Evolutionary conservation across 2,797 vertebrate genomes (phyloP).

Genomic region (Cheirogaleus major): DNA sequence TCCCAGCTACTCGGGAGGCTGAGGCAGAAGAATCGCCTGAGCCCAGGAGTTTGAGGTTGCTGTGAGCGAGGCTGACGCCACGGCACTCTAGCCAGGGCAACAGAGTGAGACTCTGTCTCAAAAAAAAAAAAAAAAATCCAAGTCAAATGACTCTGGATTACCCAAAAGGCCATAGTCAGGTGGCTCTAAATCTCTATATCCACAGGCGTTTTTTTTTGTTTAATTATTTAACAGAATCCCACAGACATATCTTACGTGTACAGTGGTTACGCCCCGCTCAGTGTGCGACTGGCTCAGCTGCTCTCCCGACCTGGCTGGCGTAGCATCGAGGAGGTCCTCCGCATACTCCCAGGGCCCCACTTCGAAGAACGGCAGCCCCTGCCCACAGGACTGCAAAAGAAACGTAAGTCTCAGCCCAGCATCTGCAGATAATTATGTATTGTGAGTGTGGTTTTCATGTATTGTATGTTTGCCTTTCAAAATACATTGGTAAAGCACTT

Average conservation of each 20-base stretch:
- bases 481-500: background rate
- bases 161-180: background rate
- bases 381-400: conserved; percentile 91
- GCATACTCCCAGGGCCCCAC: conserved; percentile 97
- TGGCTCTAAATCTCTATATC: background rate
- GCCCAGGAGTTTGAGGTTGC: too few relatives aligned
- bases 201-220: background rate
- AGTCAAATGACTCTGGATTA: background rate
- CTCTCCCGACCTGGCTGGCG: conserved; percentile 96
- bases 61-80: too few relatives aligned
- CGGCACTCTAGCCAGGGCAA: too few relatives aligned
- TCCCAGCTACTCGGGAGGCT: too few relatives aligned
- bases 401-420: conserved; percentile 79
- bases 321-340: conserved; percentile 98
- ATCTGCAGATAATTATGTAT: rapidly evolving
- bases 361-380: conserved; percentile 97
- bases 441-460: background rate
- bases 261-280: conserved; percentile 97
- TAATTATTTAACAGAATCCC: conserved; percentile 90
- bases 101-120: too few relatives aligned
- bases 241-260: conserved; percentile 99
- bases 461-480: background rate
- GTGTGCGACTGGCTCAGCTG: conserved; percentile 95
- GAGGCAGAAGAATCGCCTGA: too few relatives aligned
- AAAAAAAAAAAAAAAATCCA: background rate